Conservation (phyloP, 2,113 vertebrate genomes). For the Embiotoca jacksoni region DNA sequence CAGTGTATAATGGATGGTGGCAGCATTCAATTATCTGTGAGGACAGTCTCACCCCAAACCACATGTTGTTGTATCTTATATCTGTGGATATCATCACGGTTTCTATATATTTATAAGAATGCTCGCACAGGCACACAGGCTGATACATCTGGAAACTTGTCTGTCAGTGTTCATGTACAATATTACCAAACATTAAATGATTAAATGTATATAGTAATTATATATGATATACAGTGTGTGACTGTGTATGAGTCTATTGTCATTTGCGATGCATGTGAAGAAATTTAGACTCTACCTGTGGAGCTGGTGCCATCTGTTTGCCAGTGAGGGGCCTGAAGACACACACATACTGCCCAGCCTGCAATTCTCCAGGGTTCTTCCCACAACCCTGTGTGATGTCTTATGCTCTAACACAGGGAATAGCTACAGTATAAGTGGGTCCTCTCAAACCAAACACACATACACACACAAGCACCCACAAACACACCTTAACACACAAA, state of each 20-base stretch:
- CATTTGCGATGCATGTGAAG: constrained; percentile 56
- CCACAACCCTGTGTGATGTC: constrained; percentile 30
- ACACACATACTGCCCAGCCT: constrained; percentile 38
- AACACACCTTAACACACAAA: not conserved
- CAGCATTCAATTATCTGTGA: not conserved
- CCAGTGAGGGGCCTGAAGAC: constrained; percentile 65
- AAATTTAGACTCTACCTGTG: constrained; percentile 69
- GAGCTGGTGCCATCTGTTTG: constrained; percentile 76
- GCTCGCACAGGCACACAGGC: not conserved
- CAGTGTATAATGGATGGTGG: not conserved
- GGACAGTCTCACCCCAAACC: not conserved
- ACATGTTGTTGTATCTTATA: not conserved
- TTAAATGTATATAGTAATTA: not conserved
- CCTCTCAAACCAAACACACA: constrained; percentile 6
- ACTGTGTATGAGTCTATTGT: constrained; percentile 41
- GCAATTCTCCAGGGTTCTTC: constrained; percentile 49
- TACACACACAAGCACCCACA: not conserved
- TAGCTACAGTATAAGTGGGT: constrained; percentile 18
- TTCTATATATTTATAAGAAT: not conserved
- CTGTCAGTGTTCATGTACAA: not conserved
- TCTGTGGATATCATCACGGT: not conserved
- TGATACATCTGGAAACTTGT: not conserved
- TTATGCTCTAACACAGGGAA: constrained; percentile 29
- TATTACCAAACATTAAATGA: too few relatives aligned
- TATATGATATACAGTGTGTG: not conserved